A percentile compares a stretch with the other conserved stretches of the same genome.
Evolutionary conservation across 2,113 vertebrate genomes (phyloP).

Genomic region (Leucosticte australis): DNA sequence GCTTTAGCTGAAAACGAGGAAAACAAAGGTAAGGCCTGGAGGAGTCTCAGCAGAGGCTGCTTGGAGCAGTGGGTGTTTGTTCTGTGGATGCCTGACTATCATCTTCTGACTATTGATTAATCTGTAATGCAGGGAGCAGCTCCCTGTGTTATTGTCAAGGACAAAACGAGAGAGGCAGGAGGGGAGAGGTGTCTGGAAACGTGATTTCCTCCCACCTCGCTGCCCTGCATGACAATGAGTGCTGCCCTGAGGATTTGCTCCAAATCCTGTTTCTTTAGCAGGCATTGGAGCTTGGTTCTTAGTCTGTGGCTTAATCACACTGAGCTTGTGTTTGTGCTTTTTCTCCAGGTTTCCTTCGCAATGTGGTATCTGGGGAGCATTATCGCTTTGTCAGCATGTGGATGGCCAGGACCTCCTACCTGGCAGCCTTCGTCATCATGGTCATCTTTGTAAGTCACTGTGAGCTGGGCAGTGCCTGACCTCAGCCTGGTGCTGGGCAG

Average conservation of each 20-base stretch:
- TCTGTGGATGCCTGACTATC: background rate
- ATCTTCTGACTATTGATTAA: background rate
- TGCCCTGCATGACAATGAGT: background rate
- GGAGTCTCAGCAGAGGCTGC: background rate
- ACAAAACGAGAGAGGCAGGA: background rate
- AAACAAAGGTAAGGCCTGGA: constrained; percentile 85
- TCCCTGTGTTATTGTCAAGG: constrained; percentile 6
- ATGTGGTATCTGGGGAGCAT: constrained; percentile 96
- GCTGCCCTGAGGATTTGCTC: background rate
- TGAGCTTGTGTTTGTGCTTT: background rate
- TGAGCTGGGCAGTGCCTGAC: background rate
- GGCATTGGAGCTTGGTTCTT: background rate
- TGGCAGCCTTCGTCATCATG: constrained; percentile 98
- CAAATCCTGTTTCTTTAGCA: background rate
- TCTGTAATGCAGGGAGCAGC: background rate
- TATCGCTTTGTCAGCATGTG: constrained; percentile 99
- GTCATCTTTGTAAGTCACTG: constrained; percentile 91
- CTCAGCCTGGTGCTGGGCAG: background rate
- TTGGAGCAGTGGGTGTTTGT: background rate
- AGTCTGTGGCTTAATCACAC: background rate
- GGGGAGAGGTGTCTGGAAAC: background rate
- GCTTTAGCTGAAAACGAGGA: constrained; percentile 95
- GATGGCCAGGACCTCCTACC: constrained; percentile 96
- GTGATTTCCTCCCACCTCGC: background rate
- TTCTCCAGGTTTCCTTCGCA: constrained; percentile 89